Conservation (phyloP, 2,113 vertebrate species). For the Microcebus tavaratra region DNA sequence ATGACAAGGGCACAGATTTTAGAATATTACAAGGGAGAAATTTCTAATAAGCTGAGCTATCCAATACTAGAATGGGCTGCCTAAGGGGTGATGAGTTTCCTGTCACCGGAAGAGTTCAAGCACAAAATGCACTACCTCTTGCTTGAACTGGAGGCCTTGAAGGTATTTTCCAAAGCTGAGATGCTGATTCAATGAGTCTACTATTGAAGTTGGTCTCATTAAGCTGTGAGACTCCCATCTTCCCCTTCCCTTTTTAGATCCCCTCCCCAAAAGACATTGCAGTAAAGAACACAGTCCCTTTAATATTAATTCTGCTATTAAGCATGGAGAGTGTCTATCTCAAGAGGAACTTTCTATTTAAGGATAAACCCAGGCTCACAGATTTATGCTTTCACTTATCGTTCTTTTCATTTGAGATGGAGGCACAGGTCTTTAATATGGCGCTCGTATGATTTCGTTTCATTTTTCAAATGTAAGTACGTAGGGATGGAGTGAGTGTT, state of each 20-base stretch:
- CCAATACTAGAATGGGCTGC: not conserved
- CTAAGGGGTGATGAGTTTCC: not conserved
- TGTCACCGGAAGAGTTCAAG: not conserved
- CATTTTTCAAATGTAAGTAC: slow-evolving; percentile 32
- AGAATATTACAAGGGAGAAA: not conserved
- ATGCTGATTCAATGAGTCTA: not conserved
- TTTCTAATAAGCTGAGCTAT: not conserved
- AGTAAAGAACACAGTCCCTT: not conserved
- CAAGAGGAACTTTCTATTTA: slow-evolving; percentile 4
- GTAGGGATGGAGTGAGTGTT: not conserved
- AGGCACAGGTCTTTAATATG: slow-evolving; percentile 24
- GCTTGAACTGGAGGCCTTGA: not conserved
- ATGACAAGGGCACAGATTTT: not conserved
- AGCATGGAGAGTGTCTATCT: not conserved
- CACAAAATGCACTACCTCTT: not conserved
- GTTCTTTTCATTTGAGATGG: slow-evolving; percentile 43
- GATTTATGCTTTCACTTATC: slow-evolving; percentile 45
- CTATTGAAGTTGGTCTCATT: not conserved
- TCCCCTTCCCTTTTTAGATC: not conserved
- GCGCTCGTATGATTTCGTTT: slow-evolving; percentile 9
- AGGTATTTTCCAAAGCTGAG: not conserved
- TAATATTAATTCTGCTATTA: not conserved
- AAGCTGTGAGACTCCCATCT: not conserved
- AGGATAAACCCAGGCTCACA: slow-evolving; percentile 2
- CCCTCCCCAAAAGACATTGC: not conserved